These are phyloP conservation scores for Peromyscus polionotus DNA, from an alignment of 2,113 vertebrate species.

Conservation along the genomic window DNA sequence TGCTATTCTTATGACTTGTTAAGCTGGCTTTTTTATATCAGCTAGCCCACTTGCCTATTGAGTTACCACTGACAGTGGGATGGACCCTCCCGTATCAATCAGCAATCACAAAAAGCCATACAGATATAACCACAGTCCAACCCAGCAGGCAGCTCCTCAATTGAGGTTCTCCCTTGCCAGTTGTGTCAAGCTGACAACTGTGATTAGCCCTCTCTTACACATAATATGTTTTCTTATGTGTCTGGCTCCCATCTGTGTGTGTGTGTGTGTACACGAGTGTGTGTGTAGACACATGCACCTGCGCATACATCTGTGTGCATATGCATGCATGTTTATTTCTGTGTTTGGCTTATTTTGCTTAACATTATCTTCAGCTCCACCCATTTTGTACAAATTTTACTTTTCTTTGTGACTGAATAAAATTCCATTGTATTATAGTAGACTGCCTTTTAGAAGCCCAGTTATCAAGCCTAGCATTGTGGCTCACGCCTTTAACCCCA, in stretches of 20 bases:
- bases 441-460: too few relatives aligned
- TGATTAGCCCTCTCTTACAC: neutral
- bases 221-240: neutral
- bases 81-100: neutral
- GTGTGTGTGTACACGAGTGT: too few relatives aligned
- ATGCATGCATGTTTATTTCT: neutral
- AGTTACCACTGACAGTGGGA: neutral
- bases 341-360: too few relatives aligned
- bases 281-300: too few relatives aligned
- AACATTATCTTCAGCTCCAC: too few relatives aligned
- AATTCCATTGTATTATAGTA: too few relatives aligned
- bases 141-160: neutral
- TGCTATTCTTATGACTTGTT: neutral
- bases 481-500: neutral
- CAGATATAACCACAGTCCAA: neutral
- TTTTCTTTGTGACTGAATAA: too few relatives aligned
- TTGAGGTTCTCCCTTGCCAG: neutral
- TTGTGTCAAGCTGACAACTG: neutral
- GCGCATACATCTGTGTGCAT: neutral
- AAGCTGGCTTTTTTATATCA: neutral
- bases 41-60: neutral
- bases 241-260: too few relatives aligned
- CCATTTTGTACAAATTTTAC: too few relatives aligned
- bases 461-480: too few relatives aligned
- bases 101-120: neutral